Conservation (phyloP, 2,113 vertebrate species). For the Aphyosemion australe region DNA sequence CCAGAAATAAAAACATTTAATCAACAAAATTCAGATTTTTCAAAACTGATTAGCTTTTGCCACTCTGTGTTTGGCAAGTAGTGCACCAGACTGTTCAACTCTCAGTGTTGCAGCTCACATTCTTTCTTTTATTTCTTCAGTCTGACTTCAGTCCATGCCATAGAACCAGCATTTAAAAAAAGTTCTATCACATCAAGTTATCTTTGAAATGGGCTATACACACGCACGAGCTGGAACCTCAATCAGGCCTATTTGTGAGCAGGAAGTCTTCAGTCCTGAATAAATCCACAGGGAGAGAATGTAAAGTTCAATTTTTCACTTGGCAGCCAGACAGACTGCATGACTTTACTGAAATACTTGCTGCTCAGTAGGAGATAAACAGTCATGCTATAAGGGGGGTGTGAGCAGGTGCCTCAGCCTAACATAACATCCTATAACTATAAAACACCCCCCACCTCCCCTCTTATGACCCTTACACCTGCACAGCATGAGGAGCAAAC, state of each 20-base stretch:
- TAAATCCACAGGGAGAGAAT: slow-evolving; percentile 30
- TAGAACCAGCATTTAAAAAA: slow-evolving; percentile 22
- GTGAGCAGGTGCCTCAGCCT: slow-evolving; percentile 49
- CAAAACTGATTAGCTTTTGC: slow-evolving; percentile 52
- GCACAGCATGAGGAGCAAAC: slow-evolving; percentile 32
- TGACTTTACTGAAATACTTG: slow-evolving; percentile 40
- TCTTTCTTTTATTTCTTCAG: slow-evolving; percentile 7
- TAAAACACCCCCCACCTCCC: slow-evolving; percentile 17
- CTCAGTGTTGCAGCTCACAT: slow-evolving; percentile 28
- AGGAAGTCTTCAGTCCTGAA: slow-evolving; percentile 34
- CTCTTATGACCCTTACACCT: slow-evolving; percentile 18
- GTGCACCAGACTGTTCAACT: slow-evolving; percentile 59
- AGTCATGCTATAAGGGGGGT: slow-evolving; percentile 21
- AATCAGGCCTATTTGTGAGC: slow-evolving; percentile 39
- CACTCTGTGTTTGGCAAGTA: slow-evolving; percentile 57
- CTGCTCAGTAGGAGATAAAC: slow-evolving; percentile 56
- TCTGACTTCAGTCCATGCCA: slow-evolving; percentile 19
- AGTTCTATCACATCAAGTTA: slow-evolving; percentile 17
- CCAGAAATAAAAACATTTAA: slow-evolving; percentile 44
- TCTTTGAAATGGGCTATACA: slow-evolving; percentile 21
- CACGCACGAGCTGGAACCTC: slow-evolving; percentile 20
- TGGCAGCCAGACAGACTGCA: slow-evolving; percentile 42
- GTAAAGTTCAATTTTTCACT: slow-evolving; percentile 35
- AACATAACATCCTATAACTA: slow-evolving; percentile 46
- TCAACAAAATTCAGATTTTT: slow-evolving; percentile 46